phyloP scores from a whole-genome alignment of 1,140 invertebrate species.

The Lasioglossum albipes region DNA sequence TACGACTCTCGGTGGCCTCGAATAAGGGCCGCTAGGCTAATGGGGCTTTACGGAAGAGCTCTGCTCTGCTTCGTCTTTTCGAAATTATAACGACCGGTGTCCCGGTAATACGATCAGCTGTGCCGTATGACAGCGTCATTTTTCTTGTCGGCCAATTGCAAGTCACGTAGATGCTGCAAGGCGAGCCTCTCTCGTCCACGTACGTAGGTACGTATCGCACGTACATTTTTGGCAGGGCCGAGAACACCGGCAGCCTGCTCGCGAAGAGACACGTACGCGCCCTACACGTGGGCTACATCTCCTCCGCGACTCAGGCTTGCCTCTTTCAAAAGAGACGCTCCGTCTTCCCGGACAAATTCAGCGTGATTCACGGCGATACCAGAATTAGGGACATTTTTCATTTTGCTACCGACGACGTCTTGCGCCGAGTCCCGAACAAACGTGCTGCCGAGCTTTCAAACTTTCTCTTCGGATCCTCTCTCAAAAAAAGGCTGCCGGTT shows the following conservation, averaged over 20 bases:
- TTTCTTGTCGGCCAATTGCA: constrained; percentile 63
- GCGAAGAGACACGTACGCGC: constrained; percentile 50
- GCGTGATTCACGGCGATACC: constrained; percentile 50
- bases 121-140: constrained; percentile 60
- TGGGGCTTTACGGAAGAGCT: too few species aligned
- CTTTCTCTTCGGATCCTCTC: constrained; percentile 6
- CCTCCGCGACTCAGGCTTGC: constrained; percentile 29
- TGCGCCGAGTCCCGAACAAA: background rate
- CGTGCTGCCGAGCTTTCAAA: constrained; percentile 5
- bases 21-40: too few species aligned
- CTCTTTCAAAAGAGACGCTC: constrained; percentile 22
- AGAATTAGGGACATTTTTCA: constrained; percentile 31
- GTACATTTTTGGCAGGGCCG: constrained; percentile 62
- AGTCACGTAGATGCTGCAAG: constrained; percentile 67
- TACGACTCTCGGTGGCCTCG: too few species aligned
- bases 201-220: constrained; percentile 49
- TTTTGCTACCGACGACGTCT: constrained; percentile 9
- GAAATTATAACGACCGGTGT: constrained; percentile 55
- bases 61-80: background rate
- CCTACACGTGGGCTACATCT: constrained; percentile 44
- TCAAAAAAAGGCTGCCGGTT: background rate
- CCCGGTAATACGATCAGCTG: constrained; percentile 65
- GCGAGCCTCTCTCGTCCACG: constrained; percentile 37
- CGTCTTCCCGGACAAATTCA: constrained; percentile 38
- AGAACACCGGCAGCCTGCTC: constrained; percentile 33